Conservation (phyloP, 1,140 invertebrate species). For the Drosophila ogumai region DNA sequence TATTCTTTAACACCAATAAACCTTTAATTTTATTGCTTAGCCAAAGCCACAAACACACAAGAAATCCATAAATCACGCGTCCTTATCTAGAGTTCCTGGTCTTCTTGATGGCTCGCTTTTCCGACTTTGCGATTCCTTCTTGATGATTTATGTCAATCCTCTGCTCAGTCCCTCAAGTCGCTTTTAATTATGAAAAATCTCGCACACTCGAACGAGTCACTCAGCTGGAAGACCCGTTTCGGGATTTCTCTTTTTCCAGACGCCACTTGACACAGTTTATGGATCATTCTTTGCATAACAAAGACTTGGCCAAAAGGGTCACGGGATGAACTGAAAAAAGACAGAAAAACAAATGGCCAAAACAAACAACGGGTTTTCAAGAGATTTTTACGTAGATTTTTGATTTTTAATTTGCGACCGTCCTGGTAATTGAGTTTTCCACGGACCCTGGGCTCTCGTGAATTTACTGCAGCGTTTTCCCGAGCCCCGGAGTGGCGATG, state of each 20-base stretch:
- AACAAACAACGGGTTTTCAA: constrained; percentile 53
- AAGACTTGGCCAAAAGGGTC: constrained; percentile 35
- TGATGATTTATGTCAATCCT: constrained; percentile 68
- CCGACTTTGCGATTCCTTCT: not conserved
- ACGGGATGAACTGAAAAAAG: constrained; percentile 4
- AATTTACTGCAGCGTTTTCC: constrained; percentile 49
- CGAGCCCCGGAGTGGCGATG: constrained; percentile 7
- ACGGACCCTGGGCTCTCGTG: constrained; percentile 11
- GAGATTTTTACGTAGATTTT: constrained; percentile 41
- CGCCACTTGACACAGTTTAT: constrained; percentile 70
- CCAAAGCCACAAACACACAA: not conserved
- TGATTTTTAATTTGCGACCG: constrained; percentile 60
- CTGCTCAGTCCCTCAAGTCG: constrained; percentile 47
- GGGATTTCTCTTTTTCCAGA: constrained; percentile 1
- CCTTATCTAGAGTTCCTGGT: constrained; percentile 39
- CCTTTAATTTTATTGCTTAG: not conserved
- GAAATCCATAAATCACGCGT: constrained; percentile 40
- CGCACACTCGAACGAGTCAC: constrained; percentile 8
- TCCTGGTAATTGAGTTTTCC: constrained; percentile 68
- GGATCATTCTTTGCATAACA: constrained; percentile 69
- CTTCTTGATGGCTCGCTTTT: constrained; percentile 15
- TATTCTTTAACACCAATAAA: not conserved
- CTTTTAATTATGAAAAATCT: constrained; percentile 71
- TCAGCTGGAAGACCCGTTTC: not conserved
- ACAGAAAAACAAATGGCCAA: constrained; percentile 46